Evolutionary conservation across 2,113 vertebrate species (phyloP), one percentile per base, ranked within the genome.

Genomic region (Ciconia boyciana): DNA sequence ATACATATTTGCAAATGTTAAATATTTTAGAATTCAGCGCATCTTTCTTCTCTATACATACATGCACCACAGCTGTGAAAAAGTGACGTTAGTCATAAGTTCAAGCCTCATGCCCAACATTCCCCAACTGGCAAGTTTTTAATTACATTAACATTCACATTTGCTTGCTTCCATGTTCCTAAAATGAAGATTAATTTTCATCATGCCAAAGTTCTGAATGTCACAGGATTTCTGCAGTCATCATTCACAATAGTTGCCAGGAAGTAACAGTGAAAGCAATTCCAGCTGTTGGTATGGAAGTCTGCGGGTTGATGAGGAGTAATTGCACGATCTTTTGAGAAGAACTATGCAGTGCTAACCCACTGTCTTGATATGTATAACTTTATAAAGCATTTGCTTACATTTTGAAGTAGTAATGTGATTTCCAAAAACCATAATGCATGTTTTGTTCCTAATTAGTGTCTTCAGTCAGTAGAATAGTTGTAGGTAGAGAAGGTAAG

Each of bases 81-180:
- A 88, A 93, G 39, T 55, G 64, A 85, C 0, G 1, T 46, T 78
- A 62, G 71, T 83, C 3, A 0, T 58, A 83, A 93, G 90, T 74
- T 93, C 92, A 94, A 90, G 48, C 26, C 64, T 83, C 11, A 3
- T 75, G 36, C 43, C 58, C 32, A 81, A 26, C 55, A 31, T 93
- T 75, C 69, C 76, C 48, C 64, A 87, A 83, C 14, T 78, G 88
- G 55, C 68, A 94, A 86, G 51, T 10, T 70, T 83, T 87, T 96
- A 93, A 94, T 92, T 81, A 86, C 82, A 83, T 95, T 92, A 94
- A 41, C 85, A 93, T 91, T 94, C 88, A 77, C 55, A 90, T 90
- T 93, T 65, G 6, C 51, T 94, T 81, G 18, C 51, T 95, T 93
- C 85, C 43, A 16, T 81, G 55, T 83, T 95, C 75, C 76, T 81